Conservation (phyloP, 2,113 vertebrate species). For the Hippoglossus stenolepis region DNA sequence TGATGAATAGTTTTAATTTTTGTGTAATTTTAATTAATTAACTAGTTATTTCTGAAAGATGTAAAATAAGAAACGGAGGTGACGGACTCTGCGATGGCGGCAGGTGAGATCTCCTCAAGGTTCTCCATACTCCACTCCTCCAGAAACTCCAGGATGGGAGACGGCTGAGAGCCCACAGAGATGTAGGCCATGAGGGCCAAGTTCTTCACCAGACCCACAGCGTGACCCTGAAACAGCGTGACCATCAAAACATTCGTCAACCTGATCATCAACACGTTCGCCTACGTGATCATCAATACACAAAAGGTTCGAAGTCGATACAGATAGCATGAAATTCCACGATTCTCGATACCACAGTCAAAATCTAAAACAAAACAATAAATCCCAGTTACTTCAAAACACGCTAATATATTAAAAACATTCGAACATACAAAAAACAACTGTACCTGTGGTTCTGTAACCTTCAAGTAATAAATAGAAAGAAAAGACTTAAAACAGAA, state of each 20-base stretch:
- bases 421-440: too few species aligned
- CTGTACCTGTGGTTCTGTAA: neutral
- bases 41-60: neutral
- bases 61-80: neutral
- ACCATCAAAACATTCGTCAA: neutral
- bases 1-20: too few species aligned
- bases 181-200: conserved; percentile 99
- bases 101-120: conserved; percentile 98
- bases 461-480: neutral
- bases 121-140: conserved; percentile 99
- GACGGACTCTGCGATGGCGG: conserved; percentile 96
- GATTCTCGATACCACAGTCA: neutral
- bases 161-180: conserved; percentile 98
- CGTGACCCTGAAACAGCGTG: conserved; percentile 87
- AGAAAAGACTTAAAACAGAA: too few species aligned
- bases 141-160: conserved; percentile 98
- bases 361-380: too few species aligned
- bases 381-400: neutral
- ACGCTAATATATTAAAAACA: too few species aligned
- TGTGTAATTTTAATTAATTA: too few species aligned
- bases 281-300: too few species aligned
- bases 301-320: too few species aligned
- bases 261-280: too few species aligned
- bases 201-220: conserved; percentile 99
- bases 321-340: too few species aligned